These are phyloP conservation scores for Aphelinus certus DNA, from an alignment of 1,140 invertebrate species.

Conservation along the genomic window DNA sequence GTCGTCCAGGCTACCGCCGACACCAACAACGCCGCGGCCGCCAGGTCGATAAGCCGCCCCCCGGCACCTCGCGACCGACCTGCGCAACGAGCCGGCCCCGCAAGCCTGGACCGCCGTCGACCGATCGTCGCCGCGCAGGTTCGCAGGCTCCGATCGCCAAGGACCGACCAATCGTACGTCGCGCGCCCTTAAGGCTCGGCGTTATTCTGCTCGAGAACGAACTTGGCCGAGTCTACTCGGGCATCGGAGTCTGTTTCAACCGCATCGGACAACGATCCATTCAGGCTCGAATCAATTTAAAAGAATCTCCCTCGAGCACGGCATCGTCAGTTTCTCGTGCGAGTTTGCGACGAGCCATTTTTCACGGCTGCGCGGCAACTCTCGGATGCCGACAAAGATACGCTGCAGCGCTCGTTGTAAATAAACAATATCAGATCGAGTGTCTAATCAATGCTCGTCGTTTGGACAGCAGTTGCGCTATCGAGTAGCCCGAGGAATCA, in stretches of 20 bases:
- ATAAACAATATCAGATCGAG: too few relatives aligned
- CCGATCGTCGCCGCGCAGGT: neutral
- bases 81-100: conserved; percentile 17
- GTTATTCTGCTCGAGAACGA: conserved; percentile 12
- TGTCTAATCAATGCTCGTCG: too few relatives aligned
- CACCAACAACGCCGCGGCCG: conserved; percentile 58
- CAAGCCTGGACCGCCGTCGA: conserved; percentile 19
- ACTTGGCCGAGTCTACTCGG: conserved; percentile 1
- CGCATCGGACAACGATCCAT: conserved; percentile 15
- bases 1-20: conserved; percentile 64
- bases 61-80: neutral
- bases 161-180: conserved; percentile 21
- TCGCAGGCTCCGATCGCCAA: conserved; percentile 7
- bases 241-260: conserved; percentile 24
- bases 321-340: too few relatives aligned
- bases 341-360: too few relatives aligned
- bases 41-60: conserved; percentile 57
- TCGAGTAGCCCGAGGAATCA: too few relatives aligned
- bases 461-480: too few relatives aligned
- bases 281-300: neutral
- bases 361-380: too few relatives aligned
- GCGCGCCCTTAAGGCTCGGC: conserved; percentile 29
- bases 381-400: too few relatives aligned
- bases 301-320: neutral
- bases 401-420: too few relatives aligned